A percentile compares a stretch with the other conserved stretches of the same genome.
Evolutionary conservation across 2,797 vertebrate genomes (phyloP).

Genomic region (Aplochiton taeniatus): DNA sequence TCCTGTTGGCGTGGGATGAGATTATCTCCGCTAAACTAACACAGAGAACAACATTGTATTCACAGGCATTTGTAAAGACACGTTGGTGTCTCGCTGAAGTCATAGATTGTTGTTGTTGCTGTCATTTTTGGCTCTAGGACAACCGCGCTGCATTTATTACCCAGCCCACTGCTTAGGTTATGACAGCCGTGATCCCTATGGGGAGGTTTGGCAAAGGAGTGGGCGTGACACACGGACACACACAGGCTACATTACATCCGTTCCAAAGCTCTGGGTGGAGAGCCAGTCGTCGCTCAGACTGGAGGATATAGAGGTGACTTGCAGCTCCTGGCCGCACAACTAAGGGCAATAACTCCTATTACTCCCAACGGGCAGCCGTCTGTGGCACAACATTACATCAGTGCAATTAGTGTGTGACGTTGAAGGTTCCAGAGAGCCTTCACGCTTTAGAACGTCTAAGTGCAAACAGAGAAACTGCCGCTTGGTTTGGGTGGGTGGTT

Average conservation of each 20-base stretch:
- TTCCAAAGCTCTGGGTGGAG: constrained; percentile 44
- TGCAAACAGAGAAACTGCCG: constrained; percentile 40
- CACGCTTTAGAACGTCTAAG: constrained; percentile 24
- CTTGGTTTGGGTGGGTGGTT: constrained; percentile 55
- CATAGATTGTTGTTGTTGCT: constrained; percentile 57
- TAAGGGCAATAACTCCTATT: constrained; percentile 62
- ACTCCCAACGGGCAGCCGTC: constrained; percentile 55
- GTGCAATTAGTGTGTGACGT: constrained; percentile 57
- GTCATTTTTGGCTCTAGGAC: constrained; percentile 61
- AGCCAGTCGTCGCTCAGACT: constrained; percentile 56
- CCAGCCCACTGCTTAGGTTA: constrained; percentile 54
- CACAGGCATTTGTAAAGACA: constrained; percentile 48
- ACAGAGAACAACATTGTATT: constrained; percentile 35
- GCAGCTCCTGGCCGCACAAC: constrained; percentile 63
- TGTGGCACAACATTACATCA: constrained; percentile 70
- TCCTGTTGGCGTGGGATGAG: not conserved
- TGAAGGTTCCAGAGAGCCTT: constrained; percentile 41
- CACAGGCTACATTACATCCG: constrained; percentile 20
- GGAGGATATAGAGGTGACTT: constrained; percentile 62
- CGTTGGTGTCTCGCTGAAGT: constrained; percentile 53
- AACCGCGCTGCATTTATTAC: constrained; percentile 58
- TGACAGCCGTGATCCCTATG: constrained; percentile 56
- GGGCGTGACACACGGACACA: constrained; percentile 5
- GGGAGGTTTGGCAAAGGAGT: constrained; percentile 41
- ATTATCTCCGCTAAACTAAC: not conserved